Evolutionary conservation across 2,113 vertebrate genomes (phyloP), one percentile per base, ranked within the genome.

Genomic region (Lampris incognitus): DNA sequence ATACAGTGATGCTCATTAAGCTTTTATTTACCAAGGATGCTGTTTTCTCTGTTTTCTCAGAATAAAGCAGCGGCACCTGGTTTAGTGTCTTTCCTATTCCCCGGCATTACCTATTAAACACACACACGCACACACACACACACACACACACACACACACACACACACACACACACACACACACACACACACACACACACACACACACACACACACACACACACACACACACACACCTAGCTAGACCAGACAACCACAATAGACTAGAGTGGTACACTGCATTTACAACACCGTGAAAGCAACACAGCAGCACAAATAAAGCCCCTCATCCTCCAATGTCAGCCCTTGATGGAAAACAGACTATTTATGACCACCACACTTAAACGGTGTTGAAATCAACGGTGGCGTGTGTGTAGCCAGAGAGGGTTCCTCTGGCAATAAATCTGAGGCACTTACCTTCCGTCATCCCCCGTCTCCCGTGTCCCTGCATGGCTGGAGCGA

Each of bases 361-460:
- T 70, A 60, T 71, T 66, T 56, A 61, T 46, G 24, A 39, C 38
- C 59, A 0, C 40, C 55, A 59, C 62, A 57, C 41, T 6, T 11
- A 3, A 1, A 46, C 36, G 38, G 54, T 76, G 67, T 51, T 64
- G 11, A 74, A 75, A 89, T 71, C 75, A 67, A 68, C 51, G 4
- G 48, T 59, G 75, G 51, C 52, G 11, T 60, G 46, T 66, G 73
- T 74, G 85, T 56, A 57, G 13, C 56, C 49, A 71, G n/a, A 11
- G 74, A 66, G 38, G 52, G 58, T 62, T 76, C 80, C 74, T 72
- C 44, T 46, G 52, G 78, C 60, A 66, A 74, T 83, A 89, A 90
- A 88, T 90, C 66, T 69, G 69, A 84, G 24, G 24, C 24, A 24
- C 24, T 24, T 83, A 84, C 92, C 91, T 91, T 92, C 92, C 92